Conservation (phyloP, 1,140 invertebrate species). For the Neelides sp. region DNA sequence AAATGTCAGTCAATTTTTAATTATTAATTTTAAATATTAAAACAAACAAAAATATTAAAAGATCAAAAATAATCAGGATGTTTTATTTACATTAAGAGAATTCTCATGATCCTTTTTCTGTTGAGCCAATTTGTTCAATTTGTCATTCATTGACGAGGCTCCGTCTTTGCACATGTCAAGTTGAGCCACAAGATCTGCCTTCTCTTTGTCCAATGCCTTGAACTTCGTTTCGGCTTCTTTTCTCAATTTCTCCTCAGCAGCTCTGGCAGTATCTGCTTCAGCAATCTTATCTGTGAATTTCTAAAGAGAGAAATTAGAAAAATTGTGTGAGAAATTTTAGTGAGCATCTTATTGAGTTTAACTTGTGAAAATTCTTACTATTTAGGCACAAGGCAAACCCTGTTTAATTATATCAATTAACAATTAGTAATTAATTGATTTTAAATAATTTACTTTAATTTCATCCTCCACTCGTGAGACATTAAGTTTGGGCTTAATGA, state of each 20-base stretch:
- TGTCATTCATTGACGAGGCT: too few species aligned
- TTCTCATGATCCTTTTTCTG: conserved; percentile 12
- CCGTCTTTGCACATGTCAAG: conserved; percentile 8
- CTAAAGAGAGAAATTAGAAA: too few species aligned
- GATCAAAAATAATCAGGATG: not conserved
- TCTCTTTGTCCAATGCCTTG: conserved; percentile 10
- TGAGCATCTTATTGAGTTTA: too few species aligned
- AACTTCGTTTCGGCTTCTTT: conserved; percentile 3
- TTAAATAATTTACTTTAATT: too few species aligned
- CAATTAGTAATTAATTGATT: too few species aligned
- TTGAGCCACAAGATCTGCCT: conserved; percentile 8
- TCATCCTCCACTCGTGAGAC: conserved; percentile 1
- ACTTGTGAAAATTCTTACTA: too few species aligned
- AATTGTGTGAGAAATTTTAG: too few species aligned
- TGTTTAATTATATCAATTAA: too few species aligned
- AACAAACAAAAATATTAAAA: not conserved
- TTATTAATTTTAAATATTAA: conserved; percentile 6
- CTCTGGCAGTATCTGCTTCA: not conserved
- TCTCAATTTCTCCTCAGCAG: not conserved
- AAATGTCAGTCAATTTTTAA: conserved; percentile 18
- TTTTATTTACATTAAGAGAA: conserved; percentile 15
- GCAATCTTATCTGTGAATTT: not conserved
- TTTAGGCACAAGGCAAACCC: too few species aligned
- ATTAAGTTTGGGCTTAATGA: conserved; percentile 5
- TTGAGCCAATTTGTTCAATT: conserved; percentile 3